Evolutionary conservation across 2,888 invertebrate species (phyloP), one percentile per base, ranked within the genome.

Genomic region (Dendrolimus houi): DNA sequence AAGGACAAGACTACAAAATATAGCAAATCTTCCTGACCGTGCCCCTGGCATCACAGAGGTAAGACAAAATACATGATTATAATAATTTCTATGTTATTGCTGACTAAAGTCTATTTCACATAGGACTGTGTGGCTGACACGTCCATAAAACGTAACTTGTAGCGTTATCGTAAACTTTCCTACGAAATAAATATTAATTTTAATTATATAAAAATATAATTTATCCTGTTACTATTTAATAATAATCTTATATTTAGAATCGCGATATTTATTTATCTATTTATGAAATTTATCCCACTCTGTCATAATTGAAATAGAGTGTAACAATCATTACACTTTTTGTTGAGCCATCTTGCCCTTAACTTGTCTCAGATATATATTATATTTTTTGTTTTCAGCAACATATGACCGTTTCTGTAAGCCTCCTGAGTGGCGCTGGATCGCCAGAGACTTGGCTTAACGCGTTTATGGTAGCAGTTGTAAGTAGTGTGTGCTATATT

Each of bases 391-490:
- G 8, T 17, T 71, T 74, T 12, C 72, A 84, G 84, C 59, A 59
- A 1, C 69, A 79, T 62, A 75, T 84, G 61, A 56, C 60, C 10
- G 67, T 66, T 0, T 64, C 82, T 59, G 47, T 69, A 47, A 67
- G 66, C 2, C 60, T 83, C 47, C 63, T 83, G 1, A 65, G 63
- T 55, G 65, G 67, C 53, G 62, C 63, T 0, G 73, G 78, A 1
- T 66, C 71, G 0, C 62, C 61, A 1, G 77, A 72, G 53, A 59
- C 74, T 10, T 75, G 72, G 64, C 53, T 77, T 40, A 76, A 69
- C 57, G 81, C 83, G 17, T 63, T 79, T 41, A 60, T 82, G 63
- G 62, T 77, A 54, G 60, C 74, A 7, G 61, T 82, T 55, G 83
- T 83, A 72, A 80, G 83, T 79, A 64, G 8, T 8, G 54, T 54